A percentile compares a stretch with the other conserved stretches of the same genome.
These are phyloP conservation scores for Anas georgica DNA, from an alignment of 2,797 vertebrate species.

Conservation along the genomic window DNA sequence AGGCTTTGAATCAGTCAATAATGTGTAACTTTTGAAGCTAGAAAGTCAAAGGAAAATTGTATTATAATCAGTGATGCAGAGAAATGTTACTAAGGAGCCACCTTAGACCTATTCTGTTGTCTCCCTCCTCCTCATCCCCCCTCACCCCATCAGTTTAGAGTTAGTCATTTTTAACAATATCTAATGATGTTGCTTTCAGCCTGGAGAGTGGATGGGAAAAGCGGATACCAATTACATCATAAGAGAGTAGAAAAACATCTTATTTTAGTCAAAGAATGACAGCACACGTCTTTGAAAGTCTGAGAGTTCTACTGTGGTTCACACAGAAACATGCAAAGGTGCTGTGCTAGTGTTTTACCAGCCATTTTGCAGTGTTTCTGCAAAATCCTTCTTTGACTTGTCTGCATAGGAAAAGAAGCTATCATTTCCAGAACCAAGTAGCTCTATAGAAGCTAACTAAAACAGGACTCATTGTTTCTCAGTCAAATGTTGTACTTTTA, in stretches of 20 bases:
- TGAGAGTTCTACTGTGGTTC: background rate
- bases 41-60: conserved; percentile 48
- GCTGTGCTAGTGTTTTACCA: background rate
- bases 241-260: background rate
- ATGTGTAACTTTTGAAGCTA: conserved; percentile 44
- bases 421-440: background rate
- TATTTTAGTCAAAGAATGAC: conserved; percentile 18
- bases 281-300: background rate
- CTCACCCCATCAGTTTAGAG: background rate
- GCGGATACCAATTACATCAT: background rate
- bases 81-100: conserved; percentile 28
- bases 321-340: background rate
- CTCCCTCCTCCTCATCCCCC: too few species aligned
- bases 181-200: background rate
- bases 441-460: background rate
- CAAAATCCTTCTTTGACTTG: background rate
- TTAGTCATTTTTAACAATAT: background rate
- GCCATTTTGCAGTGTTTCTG: background rate
- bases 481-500: background rate
- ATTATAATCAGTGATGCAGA: conserved; percentile 46
- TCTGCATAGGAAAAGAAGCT: background rate
- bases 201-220: background rate
- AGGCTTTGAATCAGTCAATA: conserved; percentile 41
- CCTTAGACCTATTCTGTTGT: conserved; percentile 21
- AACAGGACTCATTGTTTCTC: background rate